Base-by-base conservation (phyloP, 1,140 invertebrate species). In the Brachionus rubens region DNA sequence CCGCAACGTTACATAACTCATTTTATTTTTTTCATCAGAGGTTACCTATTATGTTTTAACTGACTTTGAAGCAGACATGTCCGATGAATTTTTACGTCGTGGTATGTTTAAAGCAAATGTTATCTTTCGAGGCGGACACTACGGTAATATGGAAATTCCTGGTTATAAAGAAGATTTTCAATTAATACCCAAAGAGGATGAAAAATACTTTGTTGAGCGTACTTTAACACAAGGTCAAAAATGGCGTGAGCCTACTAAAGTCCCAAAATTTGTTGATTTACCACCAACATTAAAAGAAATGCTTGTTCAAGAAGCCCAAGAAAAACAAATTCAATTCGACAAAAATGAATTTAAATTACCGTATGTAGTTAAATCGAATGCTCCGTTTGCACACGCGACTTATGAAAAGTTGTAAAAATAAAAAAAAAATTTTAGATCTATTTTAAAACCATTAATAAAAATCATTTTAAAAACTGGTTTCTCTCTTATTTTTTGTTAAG, bases 81-180 rank as follows among this genome's bases (percentile, higher is more conserved):
- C 30, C 14, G 68, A 72, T 72, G 68, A 72, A 40, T 72, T 19
- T 33, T 48, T 72, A 26, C 48, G 68, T 50, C 43, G 68, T 4
- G 68, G 68, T 9, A 21, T 24, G 3, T 72, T 72, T 54, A 54
- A 72, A 41, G 68, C 68, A 16, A 28, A 54, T 72, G 68, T 72
- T 48, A 33, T 72, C 21, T 72, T 72, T 30, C 19, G 68, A 16
- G 68, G 68, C 14, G 68, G 68, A 4, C 19, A 30, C n/a, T 72
- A 72, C 19, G 68, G 68, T 4, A 50, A 36, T 30, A 48, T 50
- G 68, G 50, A 48, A 54, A 72, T 72, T n/a, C 68, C 68, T 21
- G 68, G 68, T 10, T 50, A 50, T n/a, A 72, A 72, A 50, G 68
- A 72, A 72, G 68, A 72, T 30, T 72, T 72, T 14, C 68, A 72